These are phyloP conservation scores for Tenrec ecaudatus DNA, from an alignment of 2,113 vertebrate genomes.

Conservation along the genomic window DNA sequence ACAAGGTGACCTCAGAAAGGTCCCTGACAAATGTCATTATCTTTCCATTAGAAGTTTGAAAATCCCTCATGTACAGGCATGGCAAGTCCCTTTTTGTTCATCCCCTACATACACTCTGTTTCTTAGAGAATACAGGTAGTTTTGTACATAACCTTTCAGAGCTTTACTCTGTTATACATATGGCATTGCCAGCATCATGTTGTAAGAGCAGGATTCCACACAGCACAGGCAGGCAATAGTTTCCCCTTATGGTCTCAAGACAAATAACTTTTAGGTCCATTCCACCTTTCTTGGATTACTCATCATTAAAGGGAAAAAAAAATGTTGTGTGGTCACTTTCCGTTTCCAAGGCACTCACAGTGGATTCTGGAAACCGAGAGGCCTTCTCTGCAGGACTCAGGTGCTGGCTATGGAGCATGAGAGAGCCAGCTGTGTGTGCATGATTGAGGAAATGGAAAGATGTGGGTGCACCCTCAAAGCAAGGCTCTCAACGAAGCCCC, in stretches of 20 bases:
- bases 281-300: background rate
- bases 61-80: too few relatives aligned
- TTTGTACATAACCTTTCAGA: slow-evolving; percentile 41
- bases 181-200: background rate
- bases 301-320: background rate
- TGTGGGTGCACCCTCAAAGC: too few relatives aligned
- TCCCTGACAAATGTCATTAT: too few relatives aligned
- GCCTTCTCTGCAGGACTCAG: too few relatives aligned
- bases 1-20: too few relatives aligned
- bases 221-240: background rate
- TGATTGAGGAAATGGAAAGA: too few relatives aligned
- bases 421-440: too few relatives aligned
- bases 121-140: background rate
- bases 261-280: background rate
- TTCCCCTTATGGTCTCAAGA: too few relatives aligned
- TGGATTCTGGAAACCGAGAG: background rate
- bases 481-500: too few relatives aligned
- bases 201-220: background rate
- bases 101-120: background rate
- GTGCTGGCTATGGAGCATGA: too few relatives aligned
- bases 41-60: too few relatives aligned
- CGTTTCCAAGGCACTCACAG: background rate
- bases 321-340: background rate
- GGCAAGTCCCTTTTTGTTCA: background rate
- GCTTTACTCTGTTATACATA: background rate